Conservation (phyloP, 2,888 invertebrate species). For the Stenolophus ochropezus region DNA sequence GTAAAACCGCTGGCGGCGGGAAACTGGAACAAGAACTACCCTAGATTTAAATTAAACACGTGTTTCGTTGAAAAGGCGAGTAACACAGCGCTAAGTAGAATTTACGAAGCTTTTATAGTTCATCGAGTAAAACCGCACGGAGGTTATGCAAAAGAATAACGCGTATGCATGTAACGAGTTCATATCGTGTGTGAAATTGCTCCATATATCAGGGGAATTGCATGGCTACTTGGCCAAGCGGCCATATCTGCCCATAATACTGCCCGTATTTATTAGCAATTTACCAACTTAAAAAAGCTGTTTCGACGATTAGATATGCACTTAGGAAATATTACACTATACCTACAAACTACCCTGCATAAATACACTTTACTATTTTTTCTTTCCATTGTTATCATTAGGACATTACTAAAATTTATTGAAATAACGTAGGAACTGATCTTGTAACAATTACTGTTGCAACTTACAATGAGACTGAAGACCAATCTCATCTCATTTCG, state of each 20-base stretch:
- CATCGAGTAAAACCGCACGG: conserved; percentile 16
- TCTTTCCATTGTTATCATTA: too few relatives aligned
- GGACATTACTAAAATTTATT: too few relatives aligned
- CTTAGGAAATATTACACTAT: background rate
- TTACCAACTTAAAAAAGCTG: conserved; percentile 39
- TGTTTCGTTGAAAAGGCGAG: conserved; percentile 6
- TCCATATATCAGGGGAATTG: conserved; percentile 52
- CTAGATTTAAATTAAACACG: conserved; percentile 40
- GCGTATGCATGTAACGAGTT: conserved; percentile 50
- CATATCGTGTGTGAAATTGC: conserved; percentile 54
- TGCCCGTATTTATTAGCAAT: conserved; percentile 45
- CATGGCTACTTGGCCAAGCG: conserved; percentile 48
- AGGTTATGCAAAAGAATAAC: conserved; percentile 33
- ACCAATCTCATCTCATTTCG: too few relatives aligned
- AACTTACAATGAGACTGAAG: too few relatives aligned
- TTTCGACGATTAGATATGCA: conserved; percentile 35
- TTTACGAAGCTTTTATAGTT: conserved; percentile 22
- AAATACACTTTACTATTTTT: background rate
- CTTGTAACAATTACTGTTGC: too few relatives aligned
- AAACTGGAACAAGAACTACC: conserved; percentile 3
- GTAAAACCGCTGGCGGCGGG: background rate
- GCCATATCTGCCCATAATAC: conserved; percentile 41
- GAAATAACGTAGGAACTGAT: too few relatives aligned
- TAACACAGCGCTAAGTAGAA: background rate
- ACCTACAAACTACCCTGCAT: background rate